A percentile compares a stretch with the other conserved stretches of the same genome.
phyloP scores from a whole-genome alignment of 2,113 vertebrate species.

The Nansenia antarctica region DNA sequence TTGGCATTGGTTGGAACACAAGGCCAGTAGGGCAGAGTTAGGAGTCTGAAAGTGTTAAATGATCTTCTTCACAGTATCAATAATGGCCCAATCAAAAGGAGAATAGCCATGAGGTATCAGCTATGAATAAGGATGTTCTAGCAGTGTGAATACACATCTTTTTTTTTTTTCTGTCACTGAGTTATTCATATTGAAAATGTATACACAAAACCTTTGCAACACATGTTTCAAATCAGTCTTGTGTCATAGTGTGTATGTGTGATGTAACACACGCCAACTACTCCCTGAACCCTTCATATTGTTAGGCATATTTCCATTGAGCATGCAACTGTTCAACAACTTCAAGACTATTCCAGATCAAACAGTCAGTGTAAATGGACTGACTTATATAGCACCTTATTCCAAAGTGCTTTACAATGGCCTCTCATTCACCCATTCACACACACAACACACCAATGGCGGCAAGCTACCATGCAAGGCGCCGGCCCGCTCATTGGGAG shows the following conservation, averaged over 20 bases:
- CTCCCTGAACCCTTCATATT: background rate
- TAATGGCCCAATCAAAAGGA: conserved; percentile 31
- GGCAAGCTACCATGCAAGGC: too few species aligned
- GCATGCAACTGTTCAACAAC: background rate
- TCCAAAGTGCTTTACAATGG: too few species aligned
- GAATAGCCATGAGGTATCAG: conserved; percentile 16
- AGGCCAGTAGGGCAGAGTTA: background rate
- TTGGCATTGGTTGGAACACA: background rate
- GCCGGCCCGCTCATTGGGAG: too few species aligned
- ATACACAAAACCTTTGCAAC: too few species aligned
- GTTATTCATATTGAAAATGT: too few species aligned
- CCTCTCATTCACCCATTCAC: too few species aligned
- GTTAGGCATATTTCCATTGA: background rate
- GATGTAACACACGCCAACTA: background rate
- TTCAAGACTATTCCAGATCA: background rate
- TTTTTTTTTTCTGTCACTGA: too few species aligned
- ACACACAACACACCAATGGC: too few species aligned
- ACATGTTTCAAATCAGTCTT: background rate
- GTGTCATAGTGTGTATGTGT: background rate
- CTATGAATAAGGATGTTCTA: conserved; percentile 30
- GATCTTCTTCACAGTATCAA: conserved; percentile 36
- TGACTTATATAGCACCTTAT: too few species aligned
- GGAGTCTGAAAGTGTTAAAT: conserved; percentile 21
- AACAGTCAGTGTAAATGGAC: conserved; percentile 10
- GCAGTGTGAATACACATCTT: conserved; percentile 15